A percentile compares a stretch with the other conserved stretches of the same genome.
phyloP scores from a whole-genome alignment of 2,797 vertebrate species.

The Helostoma temminkii region DNA sequence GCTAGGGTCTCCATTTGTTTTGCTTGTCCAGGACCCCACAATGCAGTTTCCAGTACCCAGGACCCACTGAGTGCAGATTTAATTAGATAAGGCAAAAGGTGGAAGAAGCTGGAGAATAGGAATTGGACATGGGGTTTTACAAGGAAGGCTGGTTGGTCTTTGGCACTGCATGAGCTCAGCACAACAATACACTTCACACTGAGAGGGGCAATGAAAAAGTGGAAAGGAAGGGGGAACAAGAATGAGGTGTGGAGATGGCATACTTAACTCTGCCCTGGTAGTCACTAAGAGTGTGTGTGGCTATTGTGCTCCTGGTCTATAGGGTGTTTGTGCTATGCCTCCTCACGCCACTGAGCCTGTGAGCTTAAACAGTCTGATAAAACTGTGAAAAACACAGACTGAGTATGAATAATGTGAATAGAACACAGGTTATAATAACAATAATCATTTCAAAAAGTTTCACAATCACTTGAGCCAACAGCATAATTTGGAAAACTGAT shows the following conservation, averaged over 20 bases:
- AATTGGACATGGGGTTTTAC: constrained; percentile 84
- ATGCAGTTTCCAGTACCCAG: constrained; percentile 75
- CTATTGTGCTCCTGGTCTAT: constrained; percentile 40
- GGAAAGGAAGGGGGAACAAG: constrained; percentile 52
- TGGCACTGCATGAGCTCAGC: constrained; percentile 64
- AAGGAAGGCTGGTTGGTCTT: constrained; percentile 63
- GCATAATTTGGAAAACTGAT: not conserved
- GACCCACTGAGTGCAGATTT: constrained; percentile 85
- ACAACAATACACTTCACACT: constrained; percentile 73
- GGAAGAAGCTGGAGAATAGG: constrained; percentile 80
- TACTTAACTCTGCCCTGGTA: constrained; percentile 70
- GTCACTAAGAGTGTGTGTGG: constrained; percentile 57
- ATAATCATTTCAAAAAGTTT: not conserved
- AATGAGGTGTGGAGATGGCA: constrained; percentile 71
- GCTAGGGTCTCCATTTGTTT: constrained; percentile 84
- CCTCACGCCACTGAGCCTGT: constrained; percentile 25
- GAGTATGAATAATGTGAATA: not conserved
- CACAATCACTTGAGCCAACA: not conserved
- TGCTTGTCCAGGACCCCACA: constrained; percentile 83
- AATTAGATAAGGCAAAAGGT: constrained; percentile 84
- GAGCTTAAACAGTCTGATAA: constrained; percentile 1
- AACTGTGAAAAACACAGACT: constrained; percentile 1
- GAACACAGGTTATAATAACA: not conserved
- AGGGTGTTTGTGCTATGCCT: constrained; percentile 49
- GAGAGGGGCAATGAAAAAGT: constrained; percentile 77